Base-by-base conservation (phyloP, 1,140 invertebrate genomes). In the Druon quercuslanigerum region DNA sequence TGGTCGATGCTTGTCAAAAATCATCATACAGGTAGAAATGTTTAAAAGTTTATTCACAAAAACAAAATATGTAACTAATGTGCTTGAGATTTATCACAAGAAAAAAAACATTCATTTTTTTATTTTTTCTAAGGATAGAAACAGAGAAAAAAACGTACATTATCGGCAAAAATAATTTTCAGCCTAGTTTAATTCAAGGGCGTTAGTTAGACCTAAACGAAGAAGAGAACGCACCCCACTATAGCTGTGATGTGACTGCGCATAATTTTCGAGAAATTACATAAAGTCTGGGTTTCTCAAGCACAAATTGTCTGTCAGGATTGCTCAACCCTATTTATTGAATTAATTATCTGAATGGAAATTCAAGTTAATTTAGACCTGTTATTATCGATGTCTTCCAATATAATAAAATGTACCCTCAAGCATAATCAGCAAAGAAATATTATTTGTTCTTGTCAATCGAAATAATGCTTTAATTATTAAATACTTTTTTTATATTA, bases 181-280 rank as follows among this genome's bases (percentile, higher is more conserved):
- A 25, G 40, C 7, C 40, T 60, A 33, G 14, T 60, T 60, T 16
- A 60, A 60, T 60, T 60, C 57, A 60, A 60, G 40, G 20, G 33
- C 20, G 33, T 60, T 11, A 60, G 57, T 60, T 16, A 33, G 40
- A 60, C 40, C 40, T 20, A 14, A 33, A 60, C 33, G 57, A 40
- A 33, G 57, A 16, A 60, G 52, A 12, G 33, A 20, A 60, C 20
- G 33, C 57, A 60, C 57, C 19, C 57, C 57, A 33, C 13, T 16
- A 60, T 6, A 60, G 25, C 57, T 60, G 50, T 79, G 81, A 86
- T 84, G 85, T 87, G 79, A 82, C 78, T 80, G 72, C 51, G 84
- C 80, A 87, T 86, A 85, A 87, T 86, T 83, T 77, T 74, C 73
- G 50, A 71, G 78, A 78, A 74, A 83, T 85, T 80, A 80, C 76